Conservation (phyloP, 2,113 vertebrate genomes). For the Peromyscus maniculatus region DNA sequence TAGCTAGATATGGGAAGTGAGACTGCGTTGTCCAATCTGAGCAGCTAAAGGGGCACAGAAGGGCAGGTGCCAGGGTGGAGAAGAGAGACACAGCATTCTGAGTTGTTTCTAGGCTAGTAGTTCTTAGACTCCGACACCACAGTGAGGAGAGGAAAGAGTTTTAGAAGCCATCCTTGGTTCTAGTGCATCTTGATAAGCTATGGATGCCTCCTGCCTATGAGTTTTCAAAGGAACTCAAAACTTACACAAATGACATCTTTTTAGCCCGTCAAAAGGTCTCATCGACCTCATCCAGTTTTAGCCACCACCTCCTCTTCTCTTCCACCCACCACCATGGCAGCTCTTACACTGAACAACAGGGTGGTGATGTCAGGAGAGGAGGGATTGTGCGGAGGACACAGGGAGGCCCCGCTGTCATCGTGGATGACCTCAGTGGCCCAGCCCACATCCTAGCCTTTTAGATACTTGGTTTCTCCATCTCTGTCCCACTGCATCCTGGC, state of each 20-base stretch:
- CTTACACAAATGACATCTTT: not conserved
- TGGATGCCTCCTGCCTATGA: not conserved
- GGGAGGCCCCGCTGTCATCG: not conserved
- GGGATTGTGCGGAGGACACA: not conserved
- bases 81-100: rapidly evolving
- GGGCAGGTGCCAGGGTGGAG: not conserved
- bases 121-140: not conserved
- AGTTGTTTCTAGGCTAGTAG: not conserved
- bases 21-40: not conserved
- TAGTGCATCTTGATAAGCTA: not conserved
- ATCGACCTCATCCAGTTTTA: not conserved
- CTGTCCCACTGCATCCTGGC: slow-evolving; percentile 1
- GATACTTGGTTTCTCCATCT: not conserved
- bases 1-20: not conserved
- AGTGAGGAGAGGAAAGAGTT: not conserved
- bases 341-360: not conserved
- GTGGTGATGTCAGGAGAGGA: not conserved
- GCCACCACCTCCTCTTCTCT: not conserved
- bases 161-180: not conserved
- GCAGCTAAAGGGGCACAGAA: not conserved
- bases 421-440: slow-evolving; percentile 24
- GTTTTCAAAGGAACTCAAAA: not conserved
- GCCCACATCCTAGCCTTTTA: not conserved
- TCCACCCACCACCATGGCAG: not conserved
- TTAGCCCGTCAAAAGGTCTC: not conserved